Evolutionary conservation across 2,113 vertebrate species (phyloP).

Genomic region (Climacteris rufus): DNA sequence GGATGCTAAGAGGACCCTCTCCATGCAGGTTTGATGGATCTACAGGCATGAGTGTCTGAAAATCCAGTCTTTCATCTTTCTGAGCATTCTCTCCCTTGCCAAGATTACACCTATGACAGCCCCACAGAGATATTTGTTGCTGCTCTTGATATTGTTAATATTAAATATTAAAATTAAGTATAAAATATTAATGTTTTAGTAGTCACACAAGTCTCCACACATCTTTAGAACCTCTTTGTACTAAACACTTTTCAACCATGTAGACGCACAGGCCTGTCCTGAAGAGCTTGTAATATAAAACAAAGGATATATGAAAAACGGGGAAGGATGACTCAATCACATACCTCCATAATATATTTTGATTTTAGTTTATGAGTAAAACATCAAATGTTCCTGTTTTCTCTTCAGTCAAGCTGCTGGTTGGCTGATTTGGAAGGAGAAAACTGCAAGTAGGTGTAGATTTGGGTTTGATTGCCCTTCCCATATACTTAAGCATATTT

Average conservation of each 20-base stretch:
- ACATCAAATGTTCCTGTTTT: background rate
- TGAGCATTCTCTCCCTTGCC: background rate
- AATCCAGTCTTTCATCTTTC: background rate
- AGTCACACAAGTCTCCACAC: background rate
- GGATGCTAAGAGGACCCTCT: background rate
- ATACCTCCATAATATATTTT: background rate
- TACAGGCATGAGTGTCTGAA: background rate
- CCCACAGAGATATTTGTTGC: slow-evolving; percentile 24
- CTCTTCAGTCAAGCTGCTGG: background rate
- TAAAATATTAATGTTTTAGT: slow-evolving; percentile 49
- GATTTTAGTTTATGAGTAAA: background rate
- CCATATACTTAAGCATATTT: background rate
- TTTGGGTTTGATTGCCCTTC: background rate
- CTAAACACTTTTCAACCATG: background rate
- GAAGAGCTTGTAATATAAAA: background rate
- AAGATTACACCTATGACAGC: background rate
- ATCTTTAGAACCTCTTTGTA: background rate
- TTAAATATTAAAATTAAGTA: slow-evolving; percentile 57
- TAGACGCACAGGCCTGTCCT: background rate
- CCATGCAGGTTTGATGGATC: background rate
- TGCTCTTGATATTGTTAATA: slow-evolving; percentile 19
- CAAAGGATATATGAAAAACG: background rate
- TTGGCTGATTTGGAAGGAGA: background rate
- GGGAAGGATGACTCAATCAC: background rate
- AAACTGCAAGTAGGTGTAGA: background rate